phyloP scores from a whole-genome alignment of 2,797 vertebrate species.

The Cyprinella venusta region DNA sequence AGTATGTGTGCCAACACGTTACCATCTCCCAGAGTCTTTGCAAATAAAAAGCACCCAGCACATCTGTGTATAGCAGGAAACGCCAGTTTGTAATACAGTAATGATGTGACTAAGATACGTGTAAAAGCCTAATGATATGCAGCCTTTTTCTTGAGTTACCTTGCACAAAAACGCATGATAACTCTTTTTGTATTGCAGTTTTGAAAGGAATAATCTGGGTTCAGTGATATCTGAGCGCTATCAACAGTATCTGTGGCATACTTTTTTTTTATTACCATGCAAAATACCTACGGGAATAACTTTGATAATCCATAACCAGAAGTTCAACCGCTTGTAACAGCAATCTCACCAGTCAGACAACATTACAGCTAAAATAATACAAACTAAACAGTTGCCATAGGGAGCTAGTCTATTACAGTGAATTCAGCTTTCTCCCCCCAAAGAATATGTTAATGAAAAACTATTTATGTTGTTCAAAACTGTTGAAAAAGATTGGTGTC shows the following conservation, averaged over 20 bases:
- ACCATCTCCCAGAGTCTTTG: neutral
- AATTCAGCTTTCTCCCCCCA: neutral
- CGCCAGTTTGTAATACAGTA: neutral
- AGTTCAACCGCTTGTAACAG: neutral
- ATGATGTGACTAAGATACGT: slow-evolving; percentile 6
- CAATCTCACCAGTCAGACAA: neutral
- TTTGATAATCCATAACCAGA: neutral
- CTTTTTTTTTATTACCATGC: neutral
- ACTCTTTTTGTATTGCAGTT: neutral
- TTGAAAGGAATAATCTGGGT: neutral
- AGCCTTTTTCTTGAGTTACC: neutral
- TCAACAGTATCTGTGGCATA: neutral
- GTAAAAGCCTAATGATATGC: neutral
- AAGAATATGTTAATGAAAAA: too few relatives aligned
- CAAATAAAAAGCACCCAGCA: neutral
- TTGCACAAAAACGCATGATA: neutral
- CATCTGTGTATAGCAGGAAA: slow-evolving; percentile 10
- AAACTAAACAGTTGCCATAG: neutral
- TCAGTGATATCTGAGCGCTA: neutral
- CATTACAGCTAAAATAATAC: neutral
- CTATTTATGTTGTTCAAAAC: too few relatives aligned
- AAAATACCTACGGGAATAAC: neutral
- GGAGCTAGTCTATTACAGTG: neutral
- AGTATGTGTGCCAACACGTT: slow-evolving; percentile 74
- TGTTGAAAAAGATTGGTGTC: neutral